A percentile compares a stretch with the other conserved stretches of the same genome.
These are phyloP conservation scores for Entomobrya proxima DNA, from an alignment of 2,888 invertebrate species.

Conservation along the genomic window DNA sequence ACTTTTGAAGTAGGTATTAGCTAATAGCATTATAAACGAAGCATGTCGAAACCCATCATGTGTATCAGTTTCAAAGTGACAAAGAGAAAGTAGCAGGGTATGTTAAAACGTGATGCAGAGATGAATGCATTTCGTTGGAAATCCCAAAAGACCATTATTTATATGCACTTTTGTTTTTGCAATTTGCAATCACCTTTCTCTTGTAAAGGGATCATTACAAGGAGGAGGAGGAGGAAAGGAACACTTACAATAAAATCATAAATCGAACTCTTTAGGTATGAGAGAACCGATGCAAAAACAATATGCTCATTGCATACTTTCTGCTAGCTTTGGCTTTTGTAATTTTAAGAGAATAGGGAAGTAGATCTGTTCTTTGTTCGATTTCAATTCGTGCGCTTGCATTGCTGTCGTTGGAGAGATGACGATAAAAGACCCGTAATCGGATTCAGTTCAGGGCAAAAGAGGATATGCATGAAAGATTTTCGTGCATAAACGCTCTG, in stretches of 20 bases:
- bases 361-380: not conserved
- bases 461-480: not conserved
- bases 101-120: not conserved
- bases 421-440: not conserved
- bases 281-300: too few species aligned
- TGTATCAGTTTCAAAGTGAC: not conserved
- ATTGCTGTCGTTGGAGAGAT: not conserved
- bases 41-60: not conserved
- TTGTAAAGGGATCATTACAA: too few species aligned
- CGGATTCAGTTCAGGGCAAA: not conserved
- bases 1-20: not conserved
- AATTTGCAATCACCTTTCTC: too few species aligned
- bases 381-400: too few species aligned
- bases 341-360: too few species aligned
- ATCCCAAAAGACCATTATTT: too few species aligned
- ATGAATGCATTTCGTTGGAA: too few species aligned
- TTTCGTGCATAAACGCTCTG: not conserved
- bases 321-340: not conserved
- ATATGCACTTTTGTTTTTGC: too few species aligned
- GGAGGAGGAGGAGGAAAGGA: too few species aligned
- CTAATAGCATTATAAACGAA: not conserved
- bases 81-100: conserved; percentile 20
- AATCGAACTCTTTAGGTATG: too few species aligned
- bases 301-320: not conserved
- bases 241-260: too few species aligned